phyloP scores from a whole-genome alignment of 2,888 invertebrate species.

The Brenthis ino region DNA sequence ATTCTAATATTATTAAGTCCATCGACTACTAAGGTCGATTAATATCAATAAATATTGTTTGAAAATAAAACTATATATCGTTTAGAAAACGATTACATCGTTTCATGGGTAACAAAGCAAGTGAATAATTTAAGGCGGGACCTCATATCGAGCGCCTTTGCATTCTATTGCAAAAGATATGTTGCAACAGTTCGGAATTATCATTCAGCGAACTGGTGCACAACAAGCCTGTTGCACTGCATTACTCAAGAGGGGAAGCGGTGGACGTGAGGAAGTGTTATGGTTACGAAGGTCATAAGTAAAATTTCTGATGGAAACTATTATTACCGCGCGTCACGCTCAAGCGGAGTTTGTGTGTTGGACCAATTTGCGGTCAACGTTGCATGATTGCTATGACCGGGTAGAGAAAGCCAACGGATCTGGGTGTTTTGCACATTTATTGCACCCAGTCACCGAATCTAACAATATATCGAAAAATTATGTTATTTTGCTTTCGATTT shows the following conservation, averaged over 20 bases:
- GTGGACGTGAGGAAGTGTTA: constrained; percentile 69
- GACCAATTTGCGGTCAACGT: constrained; percentile 41
- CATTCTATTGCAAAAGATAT: constrained; percentile 71
- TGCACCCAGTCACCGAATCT: constrained; percentile 5
- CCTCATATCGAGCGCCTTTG: constrained; percentile 69
- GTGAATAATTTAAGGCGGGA: constrained; percentile 73
- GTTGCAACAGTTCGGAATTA: constrained; percentile 79
- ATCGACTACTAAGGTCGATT: neutral
- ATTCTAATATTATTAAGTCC: neutral
- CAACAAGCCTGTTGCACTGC: constrained; percentile 64
- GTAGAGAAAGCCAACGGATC: constrained; percentile 33
- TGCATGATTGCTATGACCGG: constrained; percentile 37
- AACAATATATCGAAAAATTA: neutral
- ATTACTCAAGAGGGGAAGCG: constrained; percentile 68
- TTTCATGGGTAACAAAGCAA: constrained; percentile 57
- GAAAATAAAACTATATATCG: constrained; percentile 22
- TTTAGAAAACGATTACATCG: constrained; percentile 33
- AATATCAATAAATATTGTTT: constrained; percentile 6
- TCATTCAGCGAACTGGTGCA: constrained; percentile 79
- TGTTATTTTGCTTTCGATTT: neutral
- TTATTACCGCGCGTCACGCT: constrained; percentile 51
- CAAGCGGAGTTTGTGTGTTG: constrained; percentile 41
- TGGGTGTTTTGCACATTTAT: constrained; percentile 21
- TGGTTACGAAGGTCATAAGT: constrained; percentile 66
- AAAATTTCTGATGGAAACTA: constrained; percentile 60